Percentiles rank a stretch among this genome's conserved stretches.
Evolutionary conservation across 2,797 vertebrate species (phyloP).

Genomic region (Catamblyrhynchus diadema): DNA sequence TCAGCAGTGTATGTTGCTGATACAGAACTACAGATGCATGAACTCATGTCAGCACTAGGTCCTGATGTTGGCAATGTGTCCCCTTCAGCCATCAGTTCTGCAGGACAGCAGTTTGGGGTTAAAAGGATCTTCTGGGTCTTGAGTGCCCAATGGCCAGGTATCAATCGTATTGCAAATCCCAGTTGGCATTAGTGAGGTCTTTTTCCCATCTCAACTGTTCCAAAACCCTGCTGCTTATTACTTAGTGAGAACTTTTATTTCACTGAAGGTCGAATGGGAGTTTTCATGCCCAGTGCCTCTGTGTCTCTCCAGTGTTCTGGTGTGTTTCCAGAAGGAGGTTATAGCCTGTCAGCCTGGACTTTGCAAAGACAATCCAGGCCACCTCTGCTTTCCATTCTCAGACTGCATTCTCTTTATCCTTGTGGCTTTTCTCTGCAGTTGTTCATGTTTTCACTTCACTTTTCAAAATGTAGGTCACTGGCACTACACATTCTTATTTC

Average conservation of each 20-base stretch:
- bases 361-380: background rate
- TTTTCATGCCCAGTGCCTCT: background rate
- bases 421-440: background rate
- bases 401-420: background rate
- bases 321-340: background rate
- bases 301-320: background rate
- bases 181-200: background rate
- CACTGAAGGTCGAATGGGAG: background rate
- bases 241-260: background rate
- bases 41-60: fast-evolving
- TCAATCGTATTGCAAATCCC: background rate
- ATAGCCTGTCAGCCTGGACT: background rate
- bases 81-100: background rate
- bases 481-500: background rate
- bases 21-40: background rate
- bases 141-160: background rate
- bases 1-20: background rate
- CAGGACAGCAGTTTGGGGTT: background rate
- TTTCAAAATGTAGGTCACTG: background rate
- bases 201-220: background rate
- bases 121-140: background rate
- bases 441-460: background rate
- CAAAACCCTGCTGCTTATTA: background rate
- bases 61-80: fast-evolving
- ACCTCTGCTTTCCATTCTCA: background rate